Conservation (phyloP, 2,797 vertebrate genomes). For the Brachyalestes nurse region DNA sequence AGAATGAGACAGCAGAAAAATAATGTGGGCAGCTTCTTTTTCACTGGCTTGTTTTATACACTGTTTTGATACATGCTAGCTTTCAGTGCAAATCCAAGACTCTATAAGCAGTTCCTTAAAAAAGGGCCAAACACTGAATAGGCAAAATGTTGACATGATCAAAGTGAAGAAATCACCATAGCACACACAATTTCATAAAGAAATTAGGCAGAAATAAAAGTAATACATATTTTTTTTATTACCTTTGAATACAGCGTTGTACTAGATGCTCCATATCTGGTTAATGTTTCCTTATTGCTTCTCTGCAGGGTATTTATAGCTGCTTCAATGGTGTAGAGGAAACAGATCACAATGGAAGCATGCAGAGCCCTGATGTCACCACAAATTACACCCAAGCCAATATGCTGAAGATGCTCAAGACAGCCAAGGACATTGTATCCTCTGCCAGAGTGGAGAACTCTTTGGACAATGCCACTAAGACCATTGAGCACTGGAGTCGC, state of each 20-base stretch:
- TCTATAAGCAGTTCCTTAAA: slow-evolving; percentile 28
- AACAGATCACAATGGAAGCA: slow-evolving; percentile 70
- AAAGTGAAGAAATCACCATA: slow-evolving; percentile 13
- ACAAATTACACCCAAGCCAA: slow-evolving; percentile 90
- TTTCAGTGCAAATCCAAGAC: slow-evolving; percentile 41
- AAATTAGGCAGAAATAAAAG: neutral
- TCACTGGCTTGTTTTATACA: slow-evolving; percentile 48
- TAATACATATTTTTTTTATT: neutral
- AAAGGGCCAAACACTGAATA: slow-evolving; percentile 1
- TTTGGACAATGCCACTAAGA: slow-evolving; percentile 91
- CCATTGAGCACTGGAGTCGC: slow-evolving; percentile 89
- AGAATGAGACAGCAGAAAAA: slow-evolving; percentile 48
- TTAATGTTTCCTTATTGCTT: slow-evolving; percentile 22
- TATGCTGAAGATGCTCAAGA: slow-evolving; percentile 95
- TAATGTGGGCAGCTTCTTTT: slow-evolving; percentile 58
- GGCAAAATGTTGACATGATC: slow-evolving; percentile 32
- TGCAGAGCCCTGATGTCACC: slow-evolving; percentile 87
- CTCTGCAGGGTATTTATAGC: slow-evolving; percentile 93
- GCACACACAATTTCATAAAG: neutral
- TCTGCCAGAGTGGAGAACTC: slow-evolving; percentile 90
- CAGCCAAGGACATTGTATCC: slow-evolving; percentile 93
- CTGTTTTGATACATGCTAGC: slow-evolving; percentile 29
- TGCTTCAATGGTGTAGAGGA: slow-evolving; percentile 94
- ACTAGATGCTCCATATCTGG: neutral
- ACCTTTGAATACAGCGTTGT: neutral